A percentile compares a stretch with the other conserved stretches of the same genome.
These are phyloP conservation scores for Iphiclides podalirius DNA, from an alignment of 2,888 invertebrate species.

Conservation along the genomic window DNA sequence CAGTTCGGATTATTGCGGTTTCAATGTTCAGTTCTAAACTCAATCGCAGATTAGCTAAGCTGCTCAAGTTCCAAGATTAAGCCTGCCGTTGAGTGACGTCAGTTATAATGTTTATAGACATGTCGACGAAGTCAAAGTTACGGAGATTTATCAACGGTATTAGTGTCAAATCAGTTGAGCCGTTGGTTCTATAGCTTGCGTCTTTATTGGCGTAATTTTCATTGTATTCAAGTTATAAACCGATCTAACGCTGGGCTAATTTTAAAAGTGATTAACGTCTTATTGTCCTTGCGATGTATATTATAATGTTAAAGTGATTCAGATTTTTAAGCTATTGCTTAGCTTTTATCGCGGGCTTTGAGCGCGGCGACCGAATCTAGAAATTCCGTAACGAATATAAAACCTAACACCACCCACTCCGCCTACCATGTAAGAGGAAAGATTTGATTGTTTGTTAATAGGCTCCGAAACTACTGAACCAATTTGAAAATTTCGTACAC, in stretches of 20 bases:
- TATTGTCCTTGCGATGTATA: too few relatives aligned
- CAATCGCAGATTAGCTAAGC: neutral
- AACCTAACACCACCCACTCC: too few relatives aligned
- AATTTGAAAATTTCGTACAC: too few relatives aligned
- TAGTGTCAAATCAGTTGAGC: conserved; percentile 4
- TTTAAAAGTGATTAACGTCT: neutral
- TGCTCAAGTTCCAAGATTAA: neutral
- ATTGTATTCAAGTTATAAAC: neutral
- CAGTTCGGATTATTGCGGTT: neutral
- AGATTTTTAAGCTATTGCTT: too few relatives aligned
- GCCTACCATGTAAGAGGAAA: too few relatives aligned
- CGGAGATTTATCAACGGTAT: conserved; percentile 3
- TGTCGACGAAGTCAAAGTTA: neutral
- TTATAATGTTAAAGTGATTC: too few relatives aligned
- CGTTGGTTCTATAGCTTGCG: neutral
- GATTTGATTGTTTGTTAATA: too few relatives aligned
- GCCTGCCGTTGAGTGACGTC: neutral
- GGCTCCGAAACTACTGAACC: too few relatives aligned
- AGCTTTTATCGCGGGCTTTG: too few relatives aligned
- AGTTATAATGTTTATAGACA: conserved; percentile 8
- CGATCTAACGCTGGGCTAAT: neutral
- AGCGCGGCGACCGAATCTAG: too few relatives aligned
- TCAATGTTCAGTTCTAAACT: too few relatives aligned
- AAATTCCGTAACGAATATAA: too few relatives aligned
- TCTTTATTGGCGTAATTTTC: neutral